Base-by-base conservation (phyloP, 2,113 vertebrate species). In the Zosterops pallidus region DNA sequence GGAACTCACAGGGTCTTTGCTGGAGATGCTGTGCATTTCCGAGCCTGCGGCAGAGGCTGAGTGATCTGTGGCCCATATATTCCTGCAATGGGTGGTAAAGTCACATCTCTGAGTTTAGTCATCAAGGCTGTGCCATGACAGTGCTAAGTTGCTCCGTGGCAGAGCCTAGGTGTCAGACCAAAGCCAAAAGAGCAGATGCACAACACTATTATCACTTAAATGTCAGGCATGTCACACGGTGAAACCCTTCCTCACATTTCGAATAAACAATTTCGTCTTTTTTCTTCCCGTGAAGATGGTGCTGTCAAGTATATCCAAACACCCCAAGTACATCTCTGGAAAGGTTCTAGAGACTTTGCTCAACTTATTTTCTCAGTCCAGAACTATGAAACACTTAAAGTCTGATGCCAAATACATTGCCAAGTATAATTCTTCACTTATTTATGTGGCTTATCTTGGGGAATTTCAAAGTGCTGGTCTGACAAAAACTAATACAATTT, bases 181-280 rank as follows among this genome's bases (percentile, higher is more conserved):
- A 92, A 96, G 93, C 92, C 95, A 95, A 94, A 96, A 86, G 95
- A 96, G 92, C 95, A 96, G 92, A 94, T 93, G 93, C 62, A 89
- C 37, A 65, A 46, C 65, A 24, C 64, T 94, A 59, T 67, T 93
- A 92, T 93, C 95, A 90, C 94, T 90, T 94, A 96, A 86, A 95
- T 95, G 95, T 93, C 94, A 96, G 79, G 83, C 94, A 39, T 60
- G 90, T 92, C 94, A 90, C 80, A 67, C 67, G n/a, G 74, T 93
- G 90, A 72, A 90, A 92, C 52, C 90, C 90, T 94, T 95, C 93
- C 93, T 93, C 94, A 75, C 44, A 12, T 92, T 95, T 92, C 0
- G 3, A 86, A 92, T 93, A 96, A 95, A 91, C 79, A 94, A 76
- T 94, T 93, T 93, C 86, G 24, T 91, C 88, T 89, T 92, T 90